These are phyloP conservation scores for Atherinomorus stipes DNA, from an alignment of 2,113 vertebrate genomes.

Conservation along the genomic window DNA sequence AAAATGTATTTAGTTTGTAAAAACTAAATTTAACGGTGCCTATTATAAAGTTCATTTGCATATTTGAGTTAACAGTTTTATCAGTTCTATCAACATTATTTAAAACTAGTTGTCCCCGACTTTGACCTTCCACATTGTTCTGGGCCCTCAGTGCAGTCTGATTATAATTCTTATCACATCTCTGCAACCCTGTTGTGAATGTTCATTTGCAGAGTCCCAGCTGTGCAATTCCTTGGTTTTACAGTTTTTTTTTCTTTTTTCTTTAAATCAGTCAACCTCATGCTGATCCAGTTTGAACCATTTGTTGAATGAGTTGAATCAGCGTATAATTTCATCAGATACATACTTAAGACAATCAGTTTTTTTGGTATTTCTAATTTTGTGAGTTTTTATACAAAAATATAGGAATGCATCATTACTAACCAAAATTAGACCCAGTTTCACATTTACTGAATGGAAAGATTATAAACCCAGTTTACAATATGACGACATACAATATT, in stretches of 20 bases:
- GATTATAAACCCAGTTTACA: no score
- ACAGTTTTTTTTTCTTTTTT: neutral
- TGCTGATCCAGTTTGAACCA: neutral
- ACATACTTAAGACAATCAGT: no score
- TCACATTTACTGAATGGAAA: no score
- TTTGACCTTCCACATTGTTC: neutral
- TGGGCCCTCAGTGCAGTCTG: neutral
- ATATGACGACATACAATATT: no score
- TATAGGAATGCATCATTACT: no score
- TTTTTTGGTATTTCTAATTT: no score
- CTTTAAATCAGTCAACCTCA: neutral
- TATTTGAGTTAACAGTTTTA: neutral
- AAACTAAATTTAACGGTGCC: no score
- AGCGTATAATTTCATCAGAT: no score
- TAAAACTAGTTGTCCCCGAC: neutral
- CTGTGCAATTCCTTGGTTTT: conserved; percentile 1
- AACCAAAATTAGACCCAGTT: no score
- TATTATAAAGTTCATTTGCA: neutral
- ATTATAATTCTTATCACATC: neutral
- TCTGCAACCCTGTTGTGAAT: neutral
- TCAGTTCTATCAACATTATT: neutral
- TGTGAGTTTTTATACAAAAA: no score
- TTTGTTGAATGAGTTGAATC: neutral
- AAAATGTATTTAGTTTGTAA: no score
- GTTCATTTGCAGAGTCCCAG: neutral